phyloP scores from a whole-genome alignment of 2,113 vertebrate genomes.

The Spheniscus mendiculus region DNA sequence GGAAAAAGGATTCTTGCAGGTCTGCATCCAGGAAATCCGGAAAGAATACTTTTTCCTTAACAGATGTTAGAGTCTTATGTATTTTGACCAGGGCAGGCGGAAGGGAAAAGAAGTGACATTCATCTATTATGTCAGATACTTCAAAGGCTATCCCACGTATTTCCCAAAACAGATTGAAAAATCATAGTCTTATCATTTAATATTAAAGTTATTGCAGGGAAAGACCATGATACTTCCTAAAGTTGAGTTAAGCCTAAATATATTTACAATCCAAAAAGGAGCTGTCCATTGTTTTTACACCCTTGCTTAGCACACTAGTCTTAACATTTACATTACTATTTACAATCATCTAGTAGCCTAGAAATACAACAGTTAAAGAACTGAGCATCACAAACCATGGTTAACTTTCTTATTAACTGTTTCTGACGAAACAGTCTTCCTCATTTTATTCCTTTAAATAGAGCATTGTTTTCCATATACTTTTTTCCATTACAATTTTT shows the following conservation, averaged over 20 bases:
- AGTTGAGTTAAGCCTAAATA: not conserved
- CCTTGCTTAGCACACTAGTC: no score
- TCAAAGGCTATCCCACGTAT: not conserved
- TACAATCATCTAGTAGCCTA: not conserved
- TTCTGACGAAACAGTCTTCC: not conserved
- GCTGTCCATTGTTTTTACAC: not conserved
- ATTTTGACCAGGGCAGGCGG: constrained; percentile 3
- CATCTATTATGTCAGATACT: not conserved
- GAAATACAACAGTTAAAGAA: not conserved
- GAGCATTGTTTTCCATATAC: not conserved
- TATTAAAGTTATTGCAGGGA: not conserved
- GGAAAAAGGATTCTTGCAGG: constrained; percentile 60
- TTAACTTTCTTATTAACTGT: not conserved
- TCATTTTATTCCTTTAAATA: not conserved
- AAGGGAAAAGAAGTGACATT: constrained; percentile 35
- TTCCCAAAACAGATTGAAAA: not conserved
- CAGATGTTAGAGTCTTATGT: constrained; percentile 33
- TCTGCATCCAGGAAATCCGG: constrained; percentile 63
- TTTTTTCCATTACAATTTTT: not conserved
- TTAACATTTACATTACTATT: not conserved
- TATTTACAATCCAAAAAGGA: not conserved
- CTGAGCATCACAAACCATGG: not conserved
- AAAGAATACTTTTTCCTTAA: constrained; percentile 59
- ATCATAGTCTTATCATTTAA: not conserved
- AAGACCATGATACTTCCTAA: not conserved